These are phyloP conservation scores for Phaonia tiefii DNA, from an alignment of 2,888 invertebrate species.

Conservation along the genomic window DNA sequence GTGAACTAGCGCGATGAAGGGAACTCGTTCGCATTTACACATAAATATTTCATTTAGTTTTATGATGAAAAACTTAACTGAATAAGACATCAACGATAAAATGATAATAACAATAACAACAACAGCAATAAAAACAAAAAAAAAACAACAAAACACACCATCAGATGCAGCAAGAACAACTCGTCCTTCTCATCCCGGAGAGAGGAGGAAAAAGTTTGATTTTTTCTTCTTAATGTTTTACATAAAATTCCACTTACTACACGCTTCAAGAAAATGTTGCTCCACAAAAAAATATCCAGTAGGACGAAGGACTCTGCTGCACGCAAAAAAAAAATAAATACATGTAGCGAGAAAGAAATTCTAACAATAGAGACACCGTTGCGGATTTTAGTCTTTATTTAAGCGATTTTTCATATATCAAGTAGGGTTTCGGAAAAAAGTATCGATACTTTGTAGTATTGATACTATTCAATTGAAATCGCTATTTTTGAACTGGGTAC, in stretches of 20 bases:
- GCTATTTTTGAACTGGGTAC: too few relatives aligned
- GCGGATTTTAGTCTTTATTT: too few relatives aligned
- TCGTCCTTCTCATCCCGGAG: background rate
- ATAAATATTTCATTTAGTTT: slow-evolving; percentile 65
- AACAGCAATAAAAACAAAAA: background rate
- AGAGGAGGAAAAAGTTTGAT: slow-evolving; percentile 13
- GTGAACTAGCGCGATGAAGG: background rate
- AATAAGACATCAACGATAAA: slow-evolving; percentile 56
- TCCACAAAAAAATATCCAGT: slow-evolving; percentile 10
- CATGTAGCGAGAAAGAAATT: too few relatives aligned
- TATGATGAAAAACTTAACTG: slow-evolving; percentile 60
- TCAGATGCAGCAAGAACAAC: background rate
- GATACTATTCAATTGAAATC: too few relatives aligned
- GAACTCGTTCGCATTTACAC: slow-evolving; percentile 29
- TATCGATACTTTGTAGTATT: too few relatives aligned
- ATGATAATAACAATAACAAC: slow-evolving; percentile 36
- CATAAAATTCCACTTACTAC: slow-evolving; percentile 45
- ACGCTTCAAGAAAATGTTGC: slow-evolving; percentile 18
- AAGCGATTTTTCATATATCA: too few relatives aligned
- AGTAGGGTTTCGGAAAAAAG: too few relatives aligned
- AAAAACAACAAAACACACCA: background rate
- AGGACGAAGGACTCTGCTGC: too few relatives aligned
- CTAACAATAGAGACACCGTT: too few relatives aligned
- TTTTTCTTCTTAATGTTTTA: slow-evolving; percentile 26
- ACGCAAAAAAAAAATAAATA: too few relatives aligned